Conservation (phyloP, 2,797 vertebrate genomes). For the Odontamblyopus lacepedii region DNA sequence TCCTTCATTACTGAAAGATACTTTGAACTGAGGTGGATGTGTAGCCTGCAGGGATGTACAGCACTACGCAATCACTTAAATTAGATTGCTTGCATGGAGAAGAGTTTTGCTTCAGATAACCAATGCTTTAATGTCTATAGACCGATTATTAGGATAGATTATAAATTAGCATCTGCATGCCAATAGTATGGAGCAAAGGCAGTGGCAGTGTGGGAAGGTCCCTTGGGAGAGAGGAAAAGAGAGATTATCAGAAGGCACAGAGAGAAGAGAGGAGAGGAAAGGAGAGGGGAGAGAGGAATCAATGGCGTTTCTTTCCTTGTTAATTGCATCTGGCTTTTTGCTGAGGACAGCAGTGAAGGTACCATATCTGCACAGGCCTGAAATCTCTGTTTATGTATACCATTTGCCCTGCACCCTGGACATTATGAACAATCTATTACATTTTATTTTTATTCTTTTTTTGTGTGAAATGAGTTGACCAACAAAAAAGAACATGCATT, state of each 20-base stretch:
- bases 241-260: constrained; percentile 47
- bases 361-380: constrained; percentile 41
- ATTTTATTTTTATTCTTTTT: not conserved
- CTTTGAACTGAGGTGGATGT: constrained; percentile 15
- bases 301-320: constrained; percentile 67
- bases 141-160: constrained; percentile 55
- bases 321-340: constrained; percentile 75
- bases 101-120: constrained; percentile 41
- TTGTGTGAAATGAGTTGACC: not conserved
- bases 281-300: constrained; percentile 53
- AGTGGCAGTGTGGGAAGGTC: constrained; percentile 44
- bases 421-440: constrained; percentile 37
- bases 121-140: constrained; percentile 31
- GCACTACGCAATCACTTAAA: not conserved
- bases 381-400: constrained; percentile 45
- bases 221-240: constrained; percentile 32
- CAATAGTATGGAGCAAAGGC: constrained; percentile 45
- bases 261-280: constrained; percentile 35
- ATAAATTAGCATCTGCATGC: constrained; percentile 52
- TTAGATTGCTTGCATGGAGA: constrained; percentile 4
- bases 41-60: constrained; percentile 10
- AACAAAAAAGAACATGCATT: not conserved
- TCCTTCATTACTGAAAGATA: constrained; percentile 32
- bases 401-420: constrained; percentile 10
- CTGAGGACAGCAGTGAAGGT: constrained; percentile 70